Evolutionary conservation across 2,797 vertebrate species (phyloP).

Genomic region (Lophius americanus): DNA sequence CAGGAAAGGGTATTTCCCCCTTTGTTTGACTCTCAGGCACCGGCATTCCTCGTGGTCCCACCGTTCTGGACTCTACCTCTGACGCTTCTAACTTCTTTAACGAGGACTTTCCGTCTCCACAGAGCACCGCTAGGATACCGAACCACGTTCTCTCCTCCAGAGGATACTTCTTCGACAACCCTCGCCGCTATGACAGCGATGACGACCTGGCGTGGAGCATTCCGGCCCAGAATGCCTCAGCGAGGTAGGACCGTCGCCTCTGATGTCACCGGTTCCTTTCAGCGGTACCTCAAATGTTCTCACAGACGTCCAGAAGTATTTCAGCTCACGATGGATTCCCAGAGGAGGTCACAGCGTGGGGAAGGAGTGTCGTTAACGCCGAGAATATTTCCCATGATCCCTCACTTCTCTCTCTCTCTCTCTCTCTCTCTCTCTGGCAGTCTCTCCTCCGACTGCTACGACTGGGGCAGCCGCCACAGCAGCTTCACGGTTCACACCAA

Average conservation of each 20-base stretch:
- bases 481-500: constrained; percentile 86
- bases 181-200: constrained; percentile 93
- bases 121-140: constrained; percentile 82
- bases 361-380: too few relatives aligned
- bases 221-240: constrained; percentile 85
- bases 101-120: neutral
- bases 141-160: constrained; percentile 89
- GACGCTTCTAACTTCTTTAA: neutral
- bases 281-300: neutral
- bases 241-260: constrained; percentile 75
- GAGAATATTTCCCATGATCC: too few relatives aligned
- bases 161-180: constrained; percentile 95
- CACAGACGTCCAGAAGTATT: too few relatives aligned
- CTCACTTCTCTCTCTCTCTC: neutral
- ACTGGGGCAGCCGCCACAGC: constrained; percentile 86
- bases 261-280: neutral
- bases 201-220: constrained; percentile 92
- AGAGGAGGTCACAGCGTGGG: too few relatives aligned
- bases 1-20: constrained; percentile 85
- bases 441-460: constrained; percentile 86
- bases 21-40: neutral
- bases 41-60: too few relatives aligned
- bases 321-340: too few relatives aligned
- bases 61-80: neutral
- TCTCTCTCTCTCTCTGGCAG: constrained; percentile 55